Conservation (phyloP, 2,888 invertebrate species). For the Hylaea fasciaria region DNA sequence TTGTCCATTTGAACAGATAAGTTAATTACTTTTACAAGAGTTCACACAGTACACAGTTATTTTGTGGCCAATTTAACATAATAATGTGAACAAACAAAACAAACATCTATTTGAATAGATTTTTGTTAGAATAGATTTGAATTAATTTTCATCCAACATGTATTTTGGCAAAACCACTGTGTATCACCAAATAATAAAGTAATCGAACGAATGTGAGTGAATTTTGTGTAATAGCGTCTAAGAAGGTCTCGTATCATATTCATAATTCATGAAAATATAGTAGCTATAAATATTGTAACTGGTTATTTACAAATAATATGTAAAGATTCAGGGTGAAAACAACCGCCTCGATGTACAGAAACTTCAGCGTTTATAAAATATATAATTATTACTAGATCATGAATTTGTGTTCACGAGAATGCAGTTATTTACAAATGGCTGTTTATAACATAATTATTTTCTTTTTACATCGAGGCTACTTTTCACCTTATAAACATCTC, state of each 20-base stretch:
- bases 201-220: slow-evolving; percentile 60
- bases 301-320: slow-evolving; percentile 59
- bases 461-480: not conserved
- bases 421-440: too few relatives aligned
- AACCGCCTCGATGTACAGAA: not conserved
- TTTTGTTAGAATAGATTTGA: too few relatives aligned
- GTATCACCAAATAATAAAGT: slow-evolving; percentile 74
- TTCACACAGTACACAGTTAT: too few relatives aligned
- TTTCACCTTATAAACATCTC: slow-evolving; percentile 60
- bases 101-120: too few relatives aligned
- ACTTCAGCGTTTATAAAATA: too few relatives aligned
- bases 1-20: too few relatives aligned
- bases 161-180: slow-evolving; percentile 35
- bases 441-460: slow-evolving; percentile 34
- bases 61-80: too few relatives aligned
- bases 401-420: too few relatives aligned
- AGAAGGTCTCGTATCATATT: slow-evolving; percentile 54
- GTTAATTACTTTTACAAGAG: too few relatives aligned
- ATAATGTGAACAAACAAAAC: too few relatives aligned
- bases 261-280: slow-evolving; percentile 59
- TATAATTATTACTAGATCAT: too few relatives aligned
- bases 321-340: slow-evolving; percentile 24
- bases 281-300: slow-evolving; percentile 63
- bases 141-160: slow-evolving; percentile 10
- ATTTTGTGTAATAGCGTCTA: slow-evolving; percentile 62